phyloP scores from a whole-genome alignment of 2,113 vertebrate species.

The Cinclus cinclus region DNA sequence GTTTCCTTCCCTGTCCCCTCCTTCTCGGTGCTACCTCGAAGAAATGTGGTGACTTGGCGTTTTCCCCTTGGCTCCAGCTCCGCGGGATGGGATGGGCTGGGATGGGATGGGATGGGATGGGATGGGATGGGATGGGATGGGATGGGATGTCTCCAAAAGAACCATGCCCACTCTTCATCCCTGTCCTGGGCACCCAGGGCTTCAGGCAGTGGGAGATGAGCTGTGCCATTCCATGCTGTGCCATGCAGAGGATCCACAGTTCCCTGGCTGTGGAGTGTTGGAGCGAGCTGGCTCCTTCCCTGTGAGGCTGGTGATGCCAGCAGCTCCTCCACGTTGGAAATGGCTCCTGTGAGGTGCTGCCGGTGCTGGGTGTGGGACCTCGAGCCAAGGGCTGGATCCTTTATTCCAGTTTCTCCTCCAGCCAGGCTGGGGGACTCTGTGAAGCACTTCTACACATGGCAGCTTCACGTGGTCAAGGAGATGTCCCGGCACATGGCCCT shows the following conservation, averaged over 20 bases:
- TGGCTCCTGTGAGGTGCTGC: neutral
- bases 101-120: too few relatives aligned
- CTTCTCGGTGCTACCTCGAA: slow-evolving; percentile 42
- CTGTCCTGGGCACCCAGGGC: fast-evolving
- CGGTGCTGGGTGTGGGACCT: fast-evolving
- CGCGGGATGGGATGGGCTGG: neutral
- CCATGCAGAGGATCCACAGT: fast-evolving
- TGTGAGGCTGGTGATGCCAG: fast-evolving
- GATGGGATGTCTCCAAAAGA: neutral
- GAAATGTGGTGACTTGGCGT: slow-evolving; percentile 62
- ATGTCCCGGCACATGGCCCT: fast-evolving
- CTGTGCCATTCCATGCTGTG: neutral
- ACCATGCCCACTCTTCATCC: fast-evolving
- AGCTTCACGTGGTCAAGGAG: neutral
- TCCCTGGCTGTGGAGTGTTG: neutral
- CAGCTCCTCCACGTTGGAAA: neutral
- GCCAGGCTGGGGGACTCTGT: neutral
- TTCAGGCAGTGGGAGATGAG: fast-evolving
- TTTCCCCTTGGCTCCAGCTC: neutral
- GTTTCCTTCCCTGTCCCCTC: slow-evolving; percentile 31
- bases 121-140: too few relatives aligned
- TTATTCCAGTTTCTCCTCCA: neutral
- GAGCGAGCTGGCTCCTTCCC: neutral
- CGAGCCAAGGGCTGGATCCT: fast-evolving
- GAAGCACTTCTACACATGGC: fast-evolving